These are phyloP conservation scores for Xiphorhynchus erythropygius DNA, from an alignment of 2,797 vertebrate genomes.

Conservation along the genomic window DNA sequence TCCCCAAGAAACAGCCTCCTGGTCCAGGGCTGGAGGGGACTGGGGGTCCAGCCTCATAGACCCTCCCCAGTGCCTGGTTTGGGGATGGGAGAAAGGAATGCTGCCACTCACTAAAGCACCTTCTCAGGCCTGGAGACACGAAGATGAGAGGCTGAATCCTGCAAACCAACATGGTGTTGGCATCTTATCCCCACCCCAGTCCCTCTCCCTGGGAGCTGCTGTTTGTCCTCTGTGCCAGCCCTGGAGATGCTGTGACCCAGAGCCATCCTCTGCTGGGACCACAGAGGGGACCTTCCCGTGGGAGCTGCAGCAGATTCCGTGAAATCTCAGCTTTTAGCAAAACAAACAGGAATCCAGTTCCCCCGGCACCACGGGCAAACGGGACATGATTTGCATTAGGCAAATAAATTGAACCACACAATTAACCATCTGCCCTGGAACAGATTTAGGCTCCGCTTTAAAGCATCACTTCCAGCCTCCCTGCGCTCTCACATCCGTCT, in stretches of 20 bases:
- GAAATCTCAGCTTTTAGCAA: constrained; percentile 4
- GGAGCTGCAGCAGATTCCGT: not conserved
- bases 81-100: not conserved
- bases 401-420: constrained; percentile 27
- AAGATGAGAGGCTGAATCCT: not conserved
- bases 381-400: constrained; percentile 37
- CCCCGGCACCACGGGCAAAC: not conserved
- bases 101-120: not conserved
- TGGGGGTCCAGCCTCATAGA: not conserved
- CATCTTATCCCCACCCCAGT: not conserved
- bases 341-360: not conserved
- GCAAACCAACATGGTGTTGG: rapidly evolving
- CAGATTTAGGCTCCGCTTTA: not conserved
- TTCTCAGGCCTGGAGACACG: not conserved
- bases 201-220: not conserved
- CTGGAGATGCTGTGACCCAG: not conserved
- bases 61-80: not conserved
- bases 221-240: not conserved
- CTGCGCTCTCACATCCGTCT: not conserved
- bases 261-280: not conserved
- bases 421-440: constrained; percentile 51
- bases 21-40: not conserved
- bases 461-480: constrained; percentile 13
- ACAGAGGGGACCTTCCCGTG: not conserved
- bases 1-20: not conserved